Evolutionary conservation across 1,140 invertebrate species (phyloP).

Genomic region (Phortica variegata): DNA sequence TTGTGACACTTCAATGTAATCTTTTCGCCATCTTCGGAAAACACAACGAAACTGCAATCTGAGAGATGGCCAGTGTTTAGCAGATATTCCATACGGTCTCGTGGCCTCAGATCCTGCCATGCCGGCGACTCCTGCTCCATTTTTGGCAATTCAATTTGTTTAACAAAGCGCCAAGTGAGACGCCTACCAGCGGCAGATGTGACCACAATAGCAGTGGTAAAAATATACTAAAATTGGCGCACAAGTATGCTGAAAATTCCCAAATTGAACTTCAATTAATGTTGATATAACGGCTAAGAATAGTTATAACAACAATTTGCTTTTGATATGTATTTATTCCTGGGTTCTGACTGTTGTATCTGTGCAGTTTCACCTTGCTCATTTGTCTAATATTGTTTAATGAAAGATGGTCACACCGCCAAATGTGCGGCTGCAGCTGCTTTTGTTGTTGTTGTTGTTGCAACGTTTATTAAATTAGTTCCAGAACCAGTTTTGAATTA

Average conservation of each 20-base stretch:
- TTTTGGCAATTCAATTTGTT: constrained; percentile 1
- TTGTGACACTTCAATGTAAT: constrained; percentile 20
- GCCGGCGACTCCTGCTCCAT: constrained; percentile 5
- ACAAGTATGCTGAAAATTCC: too few species aligned
- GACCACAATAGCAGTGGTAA: too few species aligned
- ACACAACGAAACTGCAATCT: constrained; percentile 25
- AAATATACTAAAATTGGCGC: too few species aligned
- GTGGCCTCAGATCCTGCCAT: constrained; percentile 24
- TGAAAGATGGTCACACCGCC: constrained; percentile 14
- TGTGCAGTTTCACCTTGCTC: constrained; percentile 10
- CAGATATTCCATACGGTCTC: constrained; percentile 22
- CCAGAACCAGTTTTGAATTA: constrained; percentile 1
- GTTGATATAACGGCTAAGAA: too few species aligned
- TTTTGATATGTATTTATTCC: too few species aligned
- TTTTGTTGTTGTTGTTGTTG: constrained; percentile 11
- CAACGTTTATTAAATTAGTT: constrained; percentile 21
- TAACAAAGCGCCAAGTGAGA: neutral
- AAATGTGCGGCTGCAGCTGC: constrained; percentile 11
- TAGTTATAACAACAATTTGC: too few species aligned
- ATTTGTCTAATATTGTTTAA: too few species aligned
- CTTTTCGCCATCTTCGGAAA: constrained; percentile 10
- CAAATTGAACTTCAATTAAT: too few species aligned
- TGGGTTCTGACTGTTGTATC: too few species aligned
- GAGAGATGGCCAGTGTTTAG: constrained; percentile 20
- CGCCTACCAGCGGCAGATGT: too few species aligned